Base-by-base conservation (phyloP, 2,888 invertebrate genomes). In the Eupithecia subfuscata region DNA sequence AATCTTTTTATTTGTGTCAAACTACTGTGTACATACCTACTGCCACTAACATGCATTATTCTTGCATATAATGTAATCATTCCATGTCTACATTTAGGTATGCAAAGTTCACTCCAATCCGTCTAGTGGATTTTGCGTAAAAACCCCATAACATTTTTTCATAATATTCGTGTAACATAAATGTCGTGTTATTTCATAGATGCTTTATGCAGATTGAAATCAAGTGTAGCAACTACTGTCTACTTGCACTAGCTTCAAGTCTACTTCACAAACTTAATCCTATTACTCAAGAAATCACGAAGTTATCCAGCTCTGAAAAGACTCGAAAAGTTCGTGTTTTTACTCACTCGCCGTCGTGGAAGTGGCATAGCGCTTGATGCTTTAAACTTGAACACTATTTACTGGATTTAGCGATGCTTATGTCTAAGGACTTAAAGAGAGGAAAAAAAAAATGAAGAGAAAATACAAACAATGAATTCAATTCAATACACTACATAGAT, bases 261-360 rank as follows among this genome's bases (percentile, higher is more conserved):
- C 34, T 40, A 40, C 40, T 67, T 12, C 43, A 22, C 34, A 22
- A 64, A 67, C 68, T 43, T 73, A 73, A 73, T 69, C 68, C 30
- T 34, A 73, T 73, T 69, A 69, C 40, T 69, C 73, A 45, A 45
- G 43, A 45, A 45, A 69, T 73, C 60, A 73, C 68, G 40, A 69
- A 68, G 22, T 63, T 73, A 30, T 52, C n/a, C 48, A 30, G 56
- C 69, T 69, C n/a, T 69, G 45, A 63, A 73, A 73, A 63, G 25
- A 69, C 68, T 68, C 52, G 14, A 3, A 69, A 60, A 69, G 43
- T 45, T 69, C 60, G 69, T 73, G 40, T 69, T 69, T 69, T 73
- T 69, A 69, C 45, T 60, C 1, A 68, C 18, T 73, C 18, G 25
- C 30, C 18, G 52, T 69, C 68, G 16, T 60, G 69, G 69, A 63